Evolutionary conservation across 2,888 invertebrate species (phyloP), one percentile per base, ranked within the genome.

Genomic region (Sphinx pinastri): DNA sequence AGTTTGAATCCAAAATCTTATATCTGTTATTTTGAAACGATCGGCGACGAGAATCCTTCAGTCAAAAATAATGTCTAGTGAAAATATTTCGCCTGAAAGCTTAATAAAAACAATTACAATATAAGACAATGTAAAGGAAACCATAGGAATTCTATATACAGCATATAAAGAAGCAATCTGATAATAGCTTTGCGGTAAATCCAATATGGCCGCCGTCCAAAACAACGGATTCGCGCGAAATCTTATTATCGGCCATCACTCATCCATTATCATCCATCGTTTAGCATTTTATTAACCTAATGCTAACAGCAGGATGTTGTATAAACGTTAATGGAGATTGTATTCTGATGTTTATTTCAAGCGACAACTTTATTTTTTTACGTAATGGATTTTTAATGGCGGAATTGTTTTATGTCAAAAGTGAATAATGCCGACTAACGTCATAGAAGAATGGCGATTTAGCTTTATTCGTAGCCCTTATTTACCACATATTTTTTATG

Each of bases 141-240:
- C 86, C 85, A 73, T 82, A 86, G 73, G 82, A 10, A 63, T 63
- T 63, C 47, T 19, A 55, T 68, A 55, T n/a, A n/a, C 8, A 19
- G 70, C 70, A 72, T 68, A 75, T 77, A 73, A 60, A 79, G 75
- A 58, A 79, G 75, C 88, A 87, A 89, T 87, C 87, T 80, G 76
- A 82, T 90, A 88, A 89, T 88, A 84, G 81, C 73, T 80, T 82
- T 83, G 83, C 74, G 78, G 79, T 73, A 81, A 81, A 87, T 86
- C 63, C 87, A 89, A 88, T 86, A 87, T 87, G 88, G 87, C 85
- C 73, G 82, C 75, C 79, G 70, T 72, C 79, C 74, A 71, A 76
- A 74, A 74, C 71, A 72, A 73, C 73, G 45, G 73, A 78, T 81
- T 77, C 77, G 76, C 76, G 76, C 77, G 78, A 82, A 83, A 83